These are phyloP conservation scores for Pteropus rufus DNA, from an alignment of 2,797 vertebrate species.

Conservation along the genomic window DNA sequence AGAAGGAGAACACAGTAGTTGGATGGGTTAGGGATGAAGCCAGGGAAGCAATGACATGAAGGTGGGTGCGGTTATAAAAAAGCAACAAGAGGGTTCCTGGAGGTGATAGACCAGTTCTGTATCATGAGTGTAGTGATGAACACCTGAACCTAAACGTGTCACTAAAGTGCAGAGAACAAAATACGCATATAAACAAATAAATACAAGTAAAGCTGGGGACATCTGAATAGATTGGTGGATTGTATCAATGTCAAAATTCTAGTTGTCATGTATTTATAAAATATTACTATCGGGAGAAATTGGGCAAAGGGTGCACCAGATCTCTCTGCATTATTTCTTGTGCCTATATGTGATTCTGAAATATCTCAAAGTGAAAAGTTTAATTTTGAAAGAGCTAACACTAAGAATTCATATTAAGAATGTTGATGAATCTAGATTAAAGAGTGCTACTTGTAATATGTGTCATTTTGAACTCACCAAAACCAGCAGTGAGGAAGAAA, in stretches of 20 bases:
- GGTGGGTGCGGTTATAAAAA: background rate
- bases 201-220: background rate
- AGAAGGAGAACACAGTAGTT: background rate
- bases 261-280: background rate
- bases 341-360: background rate
- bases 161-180: background rate
- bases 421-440: background rate
- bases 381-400: conserved; percentile 11
- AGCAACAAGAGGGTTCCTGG: background rate
- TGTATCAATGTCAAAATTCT: background rate
- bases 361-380: background rate
- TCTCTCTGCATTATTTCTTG: background rate
- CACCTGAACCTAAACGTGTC: background rate
- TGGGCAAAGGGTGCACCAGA: background rate
- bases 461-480: conserved; percentile 22
- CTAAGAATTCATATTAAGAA: conserved; percentile 13
- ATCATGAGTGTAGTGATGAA: background rate
- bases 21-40: background rate
- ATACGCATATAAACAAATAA: background rate
- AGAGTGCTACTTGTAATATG: background rate
- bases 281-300: background rate
- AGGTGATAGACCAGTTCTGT: background rate
- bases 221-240: background rate
- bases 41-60: background rate
- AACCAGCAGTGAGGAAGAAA: background rate